Percentiles rank a stretch among this genome's conserved stretches.
phyloP scores from a whole-genome alignment of 2,888 invertebrate genomes.

The Acanthococcus lagerstroemiae region DNA sequence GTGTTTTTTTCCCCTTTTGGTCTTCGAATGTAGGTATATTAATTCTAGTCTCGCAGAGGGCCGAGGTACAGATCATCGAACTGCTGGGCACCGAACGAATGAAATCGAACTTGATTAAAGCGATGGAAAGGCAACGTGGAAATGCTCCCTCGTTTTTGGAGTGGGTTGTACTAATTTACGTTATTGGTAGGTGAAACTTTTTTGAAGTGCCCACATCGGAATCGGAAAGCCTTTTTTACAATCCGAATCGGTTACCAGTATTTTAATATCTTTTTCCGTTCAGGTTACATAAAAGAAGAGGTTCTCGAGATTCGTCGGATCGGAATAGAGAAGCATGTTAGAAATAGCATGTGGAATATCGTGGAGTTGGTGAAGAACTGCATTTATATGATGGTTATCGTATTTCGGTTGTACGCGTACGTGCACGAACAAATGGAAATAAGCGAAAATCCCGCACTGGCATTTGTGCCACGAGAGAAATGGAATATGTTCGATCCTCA shows the following conservation, averaged over 20 bases:
- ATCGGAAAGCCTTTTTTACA: no score
- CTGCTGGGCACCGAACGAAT: conserved; percentile 61
- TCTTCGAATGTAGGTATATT: conserved; percentile 58
- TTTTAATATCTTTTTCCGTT: neutral
- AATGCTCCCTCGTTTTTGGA: conserved; percentile 77
- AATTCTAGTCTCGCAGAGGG: conserved; percentile 84
- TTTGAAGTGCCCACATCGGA: no score
- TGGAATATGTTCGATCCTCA: conserved; percentile 93
- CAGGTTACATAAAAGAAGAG: conserved; percentile 85
- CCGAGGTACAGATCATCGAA: conserved; percentile 64
- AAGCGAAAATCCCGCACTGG: conserved; percentile 53
- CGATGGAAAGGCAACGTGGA: conserved; percentile 64
- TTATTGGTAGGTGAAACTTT: conserved; percentile 51
- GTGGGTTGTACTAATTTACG: conserved; percentile 69
- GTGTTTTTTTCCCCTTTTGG: neutral
- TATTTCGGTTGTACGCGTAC: conserved; percentile 61
- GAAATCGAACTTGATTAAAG: conserved; percentile 52
- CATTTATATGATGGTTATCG: conserved; percentile 63
- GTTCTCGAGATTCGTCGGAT: conserved; percentile 79
- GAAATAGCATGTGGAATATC: conserved; percentile 84
- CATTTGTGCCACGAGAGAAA: conserved; percentile 66
- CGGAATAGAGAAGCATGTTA: conserved; percentile 72
- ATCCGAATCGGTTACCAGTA: neutral
- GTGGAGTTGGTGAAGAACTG: conserved; percentile 87
- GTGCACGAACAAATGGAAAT: conserved; percentile 65